Evolutionary conservation across 1,140 invertebrate genomes (phyloP).

Genomic region (Rhagoletis zephyria): DNA sequence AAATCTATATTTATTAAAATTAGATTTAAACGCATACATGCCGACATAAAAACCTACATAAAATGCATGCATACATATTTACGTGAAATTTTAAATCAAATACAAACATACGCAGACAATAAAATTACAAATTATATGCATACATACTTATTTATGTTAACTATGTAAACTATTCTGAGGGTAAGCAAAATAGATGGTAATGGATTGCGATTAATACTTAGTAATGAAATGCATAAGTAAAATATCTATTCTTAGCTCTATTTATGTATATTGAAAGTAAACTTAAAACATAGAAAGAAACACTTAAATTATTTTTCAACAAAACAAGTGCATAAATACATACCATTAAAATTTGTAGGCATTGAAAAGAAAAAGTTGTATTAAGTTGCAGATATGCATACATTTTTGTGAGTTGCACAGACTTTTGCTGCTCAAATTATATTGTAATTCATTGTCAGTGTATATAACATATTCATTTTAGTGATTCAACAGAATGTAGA

Average conservation of each 20-base stretch:
- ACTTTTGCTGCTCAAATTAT: conserved; percentile 6
- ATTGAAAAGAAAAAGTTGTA: background rate
- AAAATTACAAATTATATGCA: conserved; percentile 52
- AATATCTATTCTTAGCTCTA: conserved; percentile 40
- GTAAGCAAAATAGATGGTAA: conserved; percentile 9
- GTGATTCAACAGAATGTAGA: too few species aligned
- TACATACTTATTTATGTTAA: conserved; percentile 47
- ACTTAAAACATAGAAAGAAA: background rate
- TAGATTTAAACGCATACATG: conserved; percentile 47
- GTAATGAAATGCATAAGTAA: background rate
- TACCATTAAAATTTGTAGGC: background rate
- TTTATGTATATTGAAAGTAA: background rate
- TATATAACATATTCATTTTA: background rate
- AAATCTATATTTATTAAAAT: background rate
- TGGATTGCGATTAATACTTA: background rate
- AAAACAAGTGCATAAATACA: background rate
- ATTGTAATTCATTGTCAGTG: background rate
- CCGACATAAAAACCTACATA: background rate
- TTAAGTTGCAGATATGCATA: background rate
- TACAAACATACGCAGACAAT: conserved; percentile 50
- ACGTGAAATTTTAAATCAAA: conserved; percentile 42
- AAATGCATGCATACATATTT: conserved; percentile 41
- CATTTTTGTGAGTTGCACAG: background rate
- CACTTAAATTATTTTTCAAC: conserved; percentile 21
- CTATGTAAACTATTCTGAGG: conserved; percentile 34